These are phyloP conservation scores for Helicolenus hilgendorfi DNA, from an alignment of 2,797 vertebrate genomes.

Conservation along the genomic window DNA sequence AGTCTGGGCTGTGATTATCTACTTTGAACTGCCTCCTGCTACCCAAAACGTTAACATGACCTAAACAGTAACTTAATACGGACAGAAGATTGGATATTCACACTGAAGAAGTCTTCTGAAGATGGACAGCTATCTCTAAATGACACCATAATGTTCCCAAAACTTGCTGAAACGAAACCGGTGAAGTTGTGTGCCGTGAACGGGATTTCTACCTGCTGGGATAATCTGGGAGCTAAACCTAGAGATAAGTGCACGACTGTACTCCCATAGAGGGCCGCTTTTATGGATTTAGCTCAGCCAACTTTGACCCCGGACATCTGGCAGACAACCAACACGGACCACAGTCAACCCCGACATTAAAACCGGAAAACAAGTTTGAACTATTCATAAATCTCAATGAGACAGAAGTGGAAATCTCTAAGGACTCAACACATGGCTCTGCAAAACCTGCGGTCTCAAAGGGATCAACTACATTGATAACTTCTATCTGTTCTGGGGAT, in stretches of 20 bases:
- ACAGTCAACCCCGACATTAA: background rate
- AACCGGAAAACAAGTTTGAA: background rate
- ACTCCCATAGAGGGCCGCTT: background rate
- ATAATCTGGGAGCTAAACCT: background rate
- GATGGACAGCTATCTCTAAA: background rate
- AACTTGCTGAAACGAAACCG: background rate
- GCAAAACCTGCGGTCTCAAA: background rate
- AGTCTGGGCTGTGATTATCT: background rate
- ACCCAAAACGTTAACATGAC: background rate
- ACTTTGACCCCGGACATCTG: background rate
- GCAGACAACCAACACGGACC: background rate
- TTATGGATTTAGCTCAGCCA: background rate
- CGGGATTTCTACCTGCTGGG: constrained; percentile 14
- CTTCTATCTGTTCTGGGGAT: background rate
- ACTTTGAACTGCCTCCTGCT: background rate
- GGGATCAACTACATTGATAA: background rate
- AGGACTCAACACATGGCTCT: background rate
- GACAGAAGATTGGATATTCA: background rate
- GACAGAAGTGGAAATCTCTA: background rate
- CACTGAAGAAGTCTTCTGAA: background rate
- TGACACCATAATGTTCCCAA: background rate
- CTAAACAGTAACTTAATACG: background rate
- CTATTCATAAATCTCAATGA: background rate
- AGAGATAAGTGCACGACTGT: background rate
- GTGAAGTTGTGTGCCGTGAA: background rate